A percentile compares a stretch with the other conserved stretches of the same genome.
Conservation (phyloP, 2,113 vertebrate species). For the Fregetta grallaria region DNA sequence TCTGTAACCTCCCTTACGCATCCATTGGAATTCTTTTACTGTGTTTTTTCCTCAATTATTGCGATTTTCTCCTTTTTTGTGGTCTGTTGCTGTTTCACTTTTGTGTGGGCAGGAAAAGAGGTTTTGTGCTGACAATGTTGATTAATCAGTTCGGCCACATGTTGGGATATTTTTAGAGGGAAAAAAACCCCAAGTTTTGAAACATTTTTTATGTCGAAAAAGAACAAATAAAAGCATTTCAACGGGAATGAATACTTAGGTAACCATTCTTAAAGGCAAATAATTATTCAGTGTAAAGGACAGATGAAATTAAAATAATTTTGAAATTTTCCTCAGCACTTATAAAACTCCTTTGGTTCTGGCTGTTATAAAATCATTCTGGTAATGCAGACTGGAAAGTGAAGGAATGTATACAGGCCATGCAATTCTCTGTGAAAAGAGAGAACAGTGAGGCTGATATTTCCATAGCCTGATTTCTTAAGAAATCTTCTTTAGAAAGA, state of each 20-base stretch:
- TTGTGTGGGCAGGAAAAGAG: slow-evolving; percentile 2
- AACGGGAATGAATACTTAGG: neutral
- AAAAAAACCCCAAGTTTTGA: accelerated
- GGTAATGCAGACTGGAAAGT: neutral
- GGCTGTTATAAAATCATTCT: neutral
- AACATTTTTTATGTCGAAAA: neutral
- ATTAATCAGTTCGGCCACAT: slow-evolving; percentile 7
- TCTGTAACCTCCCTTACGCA: neutral
- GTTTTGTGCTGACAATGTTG: slow-evolving; percentile 9
- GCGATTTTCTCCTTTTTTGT: neutral
- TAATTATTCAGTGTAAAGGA: neutral
- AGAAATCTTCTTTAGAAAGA: neutral
- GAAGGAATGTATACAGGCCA: neutral
- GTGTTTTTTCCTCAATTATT: neutral
- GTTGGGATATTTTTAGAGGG: neutral
- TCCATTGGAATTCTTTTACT: neutral
- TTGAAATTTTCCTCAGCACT: neutral
- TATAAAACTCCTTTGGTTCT: neutral
- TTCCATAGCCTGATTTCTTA: slow-evolving; percentile 10
- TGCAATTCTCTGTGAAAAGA: neutral
- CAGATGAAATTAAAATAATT: neutral
- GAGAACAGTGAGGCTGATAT: slow-evolving; percentile 15
- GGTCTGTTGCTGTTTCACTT: neutral
- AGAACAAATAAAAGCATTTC: neutral
- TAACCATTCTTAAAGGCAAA: neutral